Evolutionary conservation across 2,888 invertebrate genomes (phyloP).

Genomic region (Eupithecia insigniata): DNA sequence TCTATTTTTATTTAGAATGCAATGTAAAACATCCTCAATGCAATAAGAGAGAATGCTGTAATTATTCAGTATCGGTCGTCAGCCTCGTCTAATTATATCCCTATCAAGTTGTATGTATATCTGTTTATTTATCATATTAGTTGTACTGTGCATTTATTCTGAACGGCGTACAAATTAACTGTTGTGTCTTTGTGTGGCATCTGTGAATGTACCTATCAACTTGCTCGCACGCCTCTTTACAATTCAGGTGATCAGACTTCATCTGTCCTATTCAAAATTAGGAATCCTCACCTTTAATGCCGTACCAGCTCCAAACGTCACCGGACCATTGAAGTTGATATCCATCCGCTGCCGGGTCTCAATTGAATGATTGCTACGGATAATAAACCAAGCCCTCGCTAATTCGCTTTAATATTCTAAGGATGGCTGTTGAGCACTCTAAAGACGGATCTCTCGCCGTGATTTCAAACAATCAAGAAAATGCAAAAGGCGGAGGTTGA

Average conservation of each 20-base stretch:
- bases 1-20: conserved; percentile 20
- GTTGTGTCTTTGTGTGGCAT: not conserved
- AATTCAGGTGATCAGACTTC: not conserved
- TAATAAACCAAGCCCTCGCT: conserved; percentile 24
- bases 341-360: conserved; percentile 39
- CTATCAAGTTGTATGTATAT: conserved; percentile 38
- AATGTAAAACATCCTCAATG: conserved; percentile 18
- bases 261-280: not conserved
- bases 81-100: conserved; percentile 44
- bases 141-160: conserved; percentile 15
- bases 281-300: not conserved
- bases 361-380: conserved; percentile 64
- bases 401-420: conserved; percentile 22
- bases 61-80: conserved; percentile 46
- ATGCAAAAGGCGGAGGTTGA: not conserved
- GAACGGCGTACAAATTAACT: conserved; percentile 3
- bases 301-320: not conserved
- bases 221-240: not conserved
- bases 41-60: conserved; percentile 30
- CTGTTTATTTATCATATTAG: conserved; percentile 22
- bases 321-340: conserved; percentile 31
- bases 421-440: not conserved
- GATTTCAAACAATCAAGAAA: not conserved
- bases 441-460: conserved; percentile 3
- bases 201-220: not conserved